Evolutionary conservation across 1,140 invertebrate species (phyloP).

Genomic region (Drosophila tani): DNA sequence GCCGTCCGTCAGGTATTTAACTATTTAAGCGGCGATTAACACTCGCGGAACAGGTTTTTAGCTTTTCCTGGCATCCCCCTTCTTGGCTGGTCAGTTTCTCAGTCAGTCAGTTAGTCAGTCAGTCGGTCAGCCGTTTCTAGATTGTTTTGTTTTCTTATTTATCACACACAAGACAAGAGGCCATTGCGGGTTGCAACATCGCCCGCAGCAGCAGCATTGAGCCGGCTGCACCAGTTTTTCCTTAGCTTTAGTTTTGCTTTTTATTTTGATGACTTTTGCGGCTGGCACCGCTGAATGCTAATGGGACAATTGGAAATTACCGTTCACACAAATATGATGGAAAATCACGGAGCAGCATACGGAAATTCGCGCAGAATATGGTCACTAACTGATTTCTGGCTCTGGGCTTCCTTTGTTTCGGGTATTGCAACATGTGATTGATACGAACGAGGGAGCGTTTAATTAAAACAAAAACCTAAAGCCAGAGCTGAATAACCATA

Average conservation of each 20-base stretch:
- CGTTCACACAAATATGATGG: constrained; percentile 41
- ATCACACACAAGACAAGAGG: constrained; percentile 48
- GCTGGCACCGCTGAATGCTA: constrained; percentile 19
- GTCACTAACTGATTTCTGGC: constrained; percentile 31
- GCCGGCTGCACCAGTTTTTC: constrained; percentile 57
- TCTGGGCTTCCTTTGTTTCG: constrained; percentile 19
- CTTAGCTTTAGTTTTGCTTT: background rate
- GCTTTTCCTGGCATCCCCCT: constrained; percentile 49
- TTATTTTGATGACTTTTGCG: constrained; percentile 38
- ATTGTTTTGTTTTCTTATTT: constrained; percentile 41
- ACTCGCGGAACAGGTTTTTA: constrained; percentile 72
- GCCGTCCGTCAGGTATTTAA: constrained; percentile 36
- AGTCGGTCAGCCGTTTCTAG: constrained; percentile 33
- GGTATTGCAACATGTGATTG: constrained; percentile 51
- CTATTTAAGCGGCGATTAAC: constrained; percentile 59
- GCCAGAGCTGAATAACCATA: constrained; percentile 5
- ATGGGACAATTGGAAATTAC: constrained; percentile 45
- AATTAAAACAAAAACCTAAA: constrained; percentile 42
- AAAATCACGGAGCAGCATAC: constrained; percentile 51
- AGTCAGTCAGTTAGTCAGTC: constrained; percentile 18
- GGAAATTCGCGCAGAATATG: constrained; percentile 66
- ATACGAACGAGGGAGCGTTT: constrained; percentile 16
- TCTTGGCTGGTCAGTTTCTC: constrained; percentile 2
- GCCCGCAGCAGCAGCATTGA: background rate
- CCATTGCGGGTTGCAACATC: constrained; percentile 41